Evolutionary conservation across 2,113 vertebrate genomes (phyloP).

Genomic region (Phrynosoma blainvillii): DNA sequence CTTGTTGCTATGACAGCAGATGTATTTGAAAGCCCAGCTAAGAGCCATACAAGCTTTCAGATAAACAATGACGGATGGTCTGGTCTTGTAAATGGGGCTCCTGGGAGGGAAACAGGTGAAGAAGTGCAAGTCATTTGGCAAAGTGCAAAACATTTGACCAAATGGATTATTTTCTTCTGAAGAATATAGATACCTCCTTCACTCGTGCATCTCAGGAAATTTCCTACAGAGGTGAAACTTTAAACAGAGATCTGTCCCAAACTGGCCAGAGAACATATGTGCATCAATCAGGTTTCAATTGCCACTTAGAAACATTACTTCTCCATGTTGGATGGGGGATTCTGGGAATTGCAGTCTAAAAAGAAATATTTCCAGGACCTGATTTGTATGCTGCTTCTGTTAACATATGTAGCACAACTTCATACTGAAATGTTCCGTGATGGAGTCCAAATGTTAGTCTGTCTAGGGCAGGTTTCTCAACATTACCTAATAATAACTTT

Average conservation of each 20-base stretch:
- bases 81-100: constrained; percentile 44
- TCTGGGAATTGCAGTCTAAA: too few relatives aligned
- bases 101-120: constrained; percentile 26
- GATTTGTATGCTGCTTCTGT: too few relatives aligned
- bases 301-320: too few relatives aligned
- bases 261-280: neutral
- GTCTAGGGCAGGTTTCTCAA: too few relatives aligned
- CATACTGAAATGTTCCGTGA: too few relatives aligned
- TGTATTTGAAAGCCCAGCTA: constrained; percentile 51
- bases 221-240: neutral
- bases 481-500: too few relatives aligned
- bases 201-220: neutral
- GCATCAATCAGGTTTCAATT: too few relatives aligned
- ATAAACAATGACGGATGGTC: constrained; percentile 54
- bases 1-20: constrained; percentile 65
- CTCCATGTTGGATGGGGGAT: too few relatives aligned
- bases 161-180: constrained; percentile 11
- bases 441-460: too few relatives aligned
- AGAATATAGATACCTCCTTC: constrained; percentile 24
- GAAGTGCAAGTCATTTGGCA: constrained; percentile 41
- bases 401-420: too few relatives aligned
- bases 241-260: neutral
- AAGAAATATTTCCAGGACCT: neutral
- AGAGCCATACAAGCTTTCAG: constrained; percentile 42
- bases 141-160: constrained; percentile 36